Conservation (phyloP, 1,140 invertebrate genomes). For the Pararge aegeria region DNA sequence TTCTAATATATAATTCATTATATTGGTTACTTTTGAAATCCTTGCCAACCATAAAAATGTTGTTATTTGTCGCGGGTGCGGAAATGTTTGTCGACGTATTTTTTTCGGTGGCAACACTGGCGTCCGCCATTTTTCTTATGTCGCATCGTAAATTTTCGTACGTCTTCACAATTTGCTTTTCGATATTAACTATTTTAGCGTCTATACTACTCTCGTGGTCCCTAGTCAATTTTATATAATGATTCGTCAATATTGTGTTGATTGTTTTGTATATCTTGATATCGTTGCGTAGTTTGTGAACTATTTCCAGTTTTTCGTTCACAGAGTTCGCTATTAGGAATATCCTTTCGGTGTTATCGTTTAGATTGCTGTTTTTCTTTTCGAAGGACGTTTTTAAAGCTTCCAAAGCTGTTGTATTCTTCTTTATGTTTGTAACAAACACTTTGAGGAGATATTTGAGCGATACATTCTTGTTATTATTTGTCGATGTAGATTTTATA, state of each 20-base stretch:
- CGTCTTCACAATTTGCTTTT: conserved; percentile 55
- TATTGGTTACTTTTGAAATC: conserved; percentile 55
- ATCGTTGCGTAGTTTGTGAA: conserved; percentile 67
- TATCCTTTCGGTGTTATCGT: conserved; percentile 47
- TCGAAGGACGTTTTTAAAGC: conserved; percentile 57
- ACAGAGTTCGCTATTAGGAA: conserved; percentile 57
- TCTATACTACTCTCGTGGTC: conserved; percentile 61
- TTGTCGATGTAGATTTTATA: conserved; percentile 8
- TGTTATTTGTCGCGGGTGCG: conserved; percentile 58
- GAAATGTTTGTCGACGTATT: conserved; percentile 36
- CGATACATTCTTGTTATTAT: conserved; percentile 34
- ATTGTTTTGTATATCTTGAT: conserved; percentile 73
- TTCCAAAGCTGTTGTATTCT: conserved; percentile 60
- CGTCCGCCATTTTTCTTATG: conserved; percentile 52
- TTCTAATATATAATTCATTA: conserved; percentile 53
- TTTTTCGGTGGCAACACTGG: conserved; percentile 45
- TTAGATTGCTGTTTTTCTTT: conserved; percentile 32
- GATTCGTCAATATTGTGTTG: conserved; percentile 68
- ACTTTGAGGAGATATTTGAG: conserved; percentile 51
- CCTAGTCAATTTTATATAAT: conserved; percentile 68
- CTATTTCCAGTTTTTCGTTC: conserved; percentile 68
- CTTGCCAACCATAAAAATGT: conserved; percentile 60
- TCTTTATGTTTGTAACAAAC: conserved; percentile 59
- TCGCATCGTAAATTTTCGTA: conserved; percentile 59
- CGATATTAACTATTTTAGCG: conserved; percentile 58